Base-by-base conservation (phyloP, 2,113 vertebrate species). In the Apaloderma vittatum region DNA sequence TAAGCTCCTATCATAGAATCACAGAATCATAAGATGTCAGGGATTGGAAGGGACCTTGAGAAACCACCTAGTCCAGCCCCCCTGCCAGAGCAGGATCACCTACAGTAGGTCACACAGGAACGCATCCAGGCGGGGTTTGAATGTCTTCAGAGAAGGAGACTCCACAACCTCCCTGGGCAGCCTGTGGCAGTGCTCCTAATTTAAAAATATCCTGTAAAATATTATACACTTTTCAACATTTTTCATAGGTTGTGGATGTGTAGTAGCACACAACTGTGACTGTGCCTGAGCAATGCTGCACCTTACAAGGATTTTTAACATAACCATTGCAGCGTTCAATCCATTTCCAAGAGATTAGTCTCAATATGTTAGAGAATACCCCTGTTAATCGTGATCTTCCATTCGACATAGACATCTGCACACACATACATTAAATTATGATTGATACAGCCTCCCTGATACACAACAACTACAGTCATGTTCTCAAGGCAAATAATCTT, bases 361-460 rank as follows among this genome's bases (percentile, higher is more conserved):
- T 37, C 18, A 78, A 61, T 54, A 58, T 75, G 12, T 43, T 63
- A 62, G 12, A 55, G 11, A 51, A 87, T 66, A 54, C 1, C 2
- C 5, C 58, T 55, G 14, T 55, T 51, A 43, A 55, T 5, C 1
- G 0, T 76, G 26, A 26, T 55, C 22, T 63, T 57, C 36, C 27
- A 20, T 79, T 70, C 4, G 5, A 46, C 30, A 30, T 3, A 5
- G 23, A 45, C 0, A 0, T 22, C 40, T 46, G 4, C 17, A 70
- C 3, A 7, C 48, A 43, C 0, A 1, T 3, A 15, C 8, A 16
- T 9, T 55, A 46, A 54, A 21, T 52, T 36, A 23, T 11, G 10
- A 43, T 10, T 55, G 54, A 70, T 22, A 36, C 2, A 66, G 27
- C 6, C 22, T 74, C 37, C 9, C 9, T 51, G 8, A 55, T 71